phyloP scores from a whole-genome alignment of 1,140 invertebrate genomes.

The Trichonephila clavipes region DNA sequence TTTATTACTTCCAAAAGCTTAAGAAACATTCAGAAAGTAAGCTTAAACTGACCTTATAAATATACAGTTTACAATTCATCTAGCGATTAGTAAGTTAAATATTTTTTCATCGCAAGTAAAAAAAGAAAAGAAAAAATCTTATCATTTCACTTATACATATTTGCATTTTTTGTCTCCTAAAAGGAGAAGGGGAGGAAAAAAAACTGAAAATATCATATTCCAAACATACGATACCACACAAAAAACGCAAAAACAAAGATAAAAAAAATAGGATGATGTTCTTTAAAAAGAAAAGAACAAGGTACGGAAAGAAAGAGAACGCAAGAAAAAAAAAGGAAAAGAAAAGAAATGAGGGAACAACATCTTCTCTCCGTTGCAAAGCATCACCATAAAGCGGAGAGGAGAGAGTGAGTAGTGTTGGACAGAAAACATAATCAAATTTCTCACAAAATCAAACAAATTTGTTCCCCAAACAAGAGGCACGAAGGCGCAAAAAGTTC shows the following conservation, averaged over 20 bases:
- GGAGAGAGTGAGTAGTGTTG: conserved; percentile 9
- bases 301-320: background rate
- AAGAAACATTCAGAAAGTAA: background rate
- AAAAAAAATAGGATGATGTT: background rate
- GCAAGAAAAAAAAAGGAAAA: background rate
- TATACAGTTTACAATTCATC: no score
- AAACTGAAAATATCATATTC: background rate
- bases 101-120: no score
- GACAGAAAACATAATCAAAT: conserved; percentile 74
- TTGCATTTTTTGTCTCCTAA: background rate
- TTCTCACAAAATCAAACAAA: conserved; percentile 74
- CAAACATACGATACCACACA: background rate
- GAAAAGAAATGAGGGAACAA: background rate
- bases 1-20: no score
- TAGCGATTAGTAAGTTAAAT: no score
- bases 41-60: no score
- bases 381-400: no score
- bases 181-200: background rate
- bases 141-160: background rate
- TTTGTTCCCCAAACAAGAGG: conserved; percentile 73
- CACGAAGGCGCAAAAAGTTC: conserved; percentile 62
- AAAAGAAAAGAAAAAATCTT: background rate
- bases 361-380: background rate
- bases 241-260: background rate
- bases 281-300: background rate